Conservation (phyloP, 2,888 invertebrate genomes). For the Diplazon laetatorius region DNA sequence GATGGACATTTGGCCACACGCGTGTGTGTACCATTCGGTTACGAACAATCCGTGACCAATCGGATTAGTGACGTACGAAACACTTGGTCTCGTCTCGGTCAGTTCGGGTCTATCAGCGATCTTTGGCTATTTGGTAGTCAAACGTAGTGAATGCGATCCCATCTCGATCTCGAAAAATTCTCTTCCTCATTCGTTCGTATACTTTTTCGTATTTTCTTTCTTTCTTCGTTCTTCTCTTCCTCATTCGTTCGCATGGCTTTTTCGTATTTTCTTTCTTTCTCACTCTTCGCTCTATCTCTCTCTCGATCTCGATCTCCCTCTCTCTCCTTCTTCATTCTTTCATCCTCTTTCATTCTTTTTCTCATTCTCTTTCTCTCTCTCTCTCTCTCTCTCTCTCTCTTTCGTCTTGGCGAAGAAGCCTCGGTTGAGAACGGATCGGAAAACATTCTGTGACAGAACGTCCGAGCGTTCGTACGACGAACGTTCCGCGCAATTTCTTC, state of each 20-base stretch:
- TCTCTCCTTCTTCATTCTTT: neutral
- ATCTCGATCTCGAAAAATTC: neutral
- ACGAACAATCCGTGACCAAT: too few species aligned
- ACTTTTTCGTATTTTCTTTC: neutral
- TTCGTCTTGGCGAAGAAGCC: neutral
- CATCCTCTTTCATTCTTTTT: neutral
- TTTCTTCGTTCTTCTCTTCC: neutral
- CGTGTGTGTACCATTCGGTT: too few species aligned
- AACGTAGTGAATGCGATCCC: constrained; percentile 1
- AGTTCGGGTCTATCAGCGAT: neutral
- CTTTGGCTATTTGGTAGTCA: constrained; percentile 34
- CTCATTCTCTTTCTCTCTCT: neutral
- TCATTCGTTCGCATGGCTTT: neutral
- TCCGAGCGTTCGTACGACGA: constrained; percentile 47
- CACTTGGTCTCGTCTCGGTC: too few species aligned
- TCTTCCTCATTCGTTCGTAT: neutral
- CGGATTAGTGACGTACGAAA: too few species aligned
- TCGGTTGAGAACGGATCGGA: constrained; percentile 14
- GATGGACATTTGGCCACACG: too few species aligned
- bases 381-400: constrained; percentile 2
- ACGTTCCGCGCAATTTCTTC: constrained; percentile 34
- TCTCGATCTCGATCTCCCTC: too few species aligned
- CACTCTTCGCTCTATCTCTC: neutral
- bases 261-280: neutral
- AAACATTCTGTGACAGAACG: constrained; percentile 50